Evolutionary conservation across 2,113 vertebrate genomes (phyloP), one percentile per base, ranked within the genome.

Genomic region (Sphaerodactylus townsendi): DNA sequence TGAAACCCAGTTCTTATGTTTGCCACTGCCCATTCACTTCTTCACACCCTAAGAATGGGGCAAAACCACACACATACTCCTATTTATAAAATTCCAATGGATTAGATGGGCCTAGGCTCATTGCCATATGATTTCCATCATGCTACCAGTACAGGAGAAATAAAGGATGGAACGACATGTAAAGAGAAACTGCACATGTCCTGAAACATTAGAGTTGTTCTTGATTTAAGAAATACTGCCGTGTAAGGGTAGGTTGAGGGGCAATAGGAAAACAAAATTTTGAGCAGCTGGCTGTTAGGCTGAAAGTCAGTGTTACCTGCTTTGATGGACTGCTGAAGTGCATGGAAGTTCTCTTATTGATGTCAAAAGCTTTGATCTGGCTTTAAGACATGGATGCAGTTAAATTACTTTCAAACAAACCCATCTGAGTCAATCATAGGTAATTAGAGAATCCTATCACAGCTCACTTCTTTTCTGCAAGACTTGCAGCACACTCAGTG

Each of bases 361-460:
- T 23, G 82, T 92, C 87, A 87, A 90, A 90, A 37, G 37, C 92
- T 90, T 86, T 41, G 25, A 87, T 71, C 33, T 85, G 85, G 53
- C 81, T 85, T 66, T 87, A 77, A 79, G 14, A 82, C 37, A 33
- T 74, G n/a, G 30, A 48, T 87, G 33, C 41, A 92, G 85, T 87
- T 81, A 35, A 69, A 90, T 84, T 65, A 48, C 85, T 91, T 90
- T 85, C 37, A 10, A 64, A 69, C 28, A 77, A 4, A 77, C 14
- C 1, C 59, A 71, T 70, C 73, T 10, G 50, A 11, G 59, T 81
- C 74, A 86, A 73, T 81, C 81, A 37, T 33, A 66, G 53, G 80
- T 73, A n/a, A 33, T 85, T 86, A 39, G 80, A 88, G 46, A 83
- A 72, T 74, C 72, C 37, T 81, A 88, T 84, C 50, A 66, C 59